A percentile compares a stretch with the other conserved stretches of the same genome.
Evolutionary conservation across 2,888 invertebrate genomes (phyloP).

Genomic region (Autographa pulchrina): DNA sequence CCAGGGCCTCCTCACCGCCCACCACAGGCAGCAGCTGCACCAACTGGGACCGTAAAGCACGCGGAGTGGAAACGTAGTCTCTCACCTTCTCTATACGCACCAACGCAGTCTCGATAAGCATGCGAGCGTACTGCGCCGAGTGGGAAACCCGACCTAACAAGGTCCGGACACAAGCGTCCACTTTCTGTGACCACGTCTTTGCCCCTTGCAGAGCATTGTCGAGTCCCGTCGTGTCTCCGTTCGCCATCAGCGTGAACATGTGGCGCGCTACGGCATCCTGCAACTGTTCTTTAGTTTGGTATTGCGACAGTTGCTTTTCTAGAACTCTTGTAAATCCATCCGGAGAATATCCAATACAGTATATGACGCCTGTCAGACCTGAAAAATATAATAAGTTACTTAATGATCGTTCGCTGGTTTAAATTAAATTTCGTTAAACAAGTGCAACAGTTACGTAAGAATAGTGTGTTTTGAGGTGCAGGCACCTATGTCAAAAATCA

Average conservation of each 20-base stretch:
- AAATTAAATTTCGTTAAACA: no score
- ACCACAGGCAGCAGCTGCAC: slow-evolving; percentile 61
- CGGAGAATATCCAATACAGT: slow-evolving; percentile 55
- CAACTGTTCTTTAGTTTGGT: slow-evolving; percentile 22
- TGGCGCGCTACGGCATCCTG: slow-evolving; percentile 33
- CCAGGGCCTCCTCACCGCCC: not conserved
- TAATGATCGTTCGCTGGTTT: no score
- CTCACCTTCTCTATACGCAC: slow-evolving; percentile 49
- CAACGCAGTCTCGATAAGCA: slow-evolving; percentile 64
- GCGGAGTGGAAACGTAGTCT: slow-evolving; percentile 43
- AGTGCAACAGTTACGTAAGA: no score
- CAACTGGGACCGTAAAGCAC: slow-evolving; percentile 63
- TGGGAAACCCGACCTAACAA: slow-evolving; percentile 63
- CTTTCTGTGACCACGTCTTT: slow-evolving; percentile 41
- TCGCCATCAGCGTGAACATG: slow-evolving; percentile 34
- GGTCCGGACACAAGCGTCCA: slow-evolving; percentile 51
- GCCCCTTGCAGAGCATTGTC: slow-evolving; percentile 10
- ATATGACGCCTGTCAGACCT: slow-evolving; percentile 46
- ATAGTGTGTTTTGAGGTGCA: no score
- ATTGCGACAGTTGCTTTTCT: not conserved
- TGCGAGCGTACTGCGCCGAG: slow-evolving; percentile 69
- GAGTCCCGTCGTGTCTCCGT: not conserved
- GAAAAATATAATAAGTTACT: not conserved
- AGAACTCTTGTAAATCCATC: slow-evolving; percentile 25
- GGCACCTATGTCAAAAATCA: no score